Evolutionary conservation across 2,888 invertebrate genomes (phyloP), one percentile per base, ranked within the genome.

Genomic region (Pammene fasciana): DNA sequence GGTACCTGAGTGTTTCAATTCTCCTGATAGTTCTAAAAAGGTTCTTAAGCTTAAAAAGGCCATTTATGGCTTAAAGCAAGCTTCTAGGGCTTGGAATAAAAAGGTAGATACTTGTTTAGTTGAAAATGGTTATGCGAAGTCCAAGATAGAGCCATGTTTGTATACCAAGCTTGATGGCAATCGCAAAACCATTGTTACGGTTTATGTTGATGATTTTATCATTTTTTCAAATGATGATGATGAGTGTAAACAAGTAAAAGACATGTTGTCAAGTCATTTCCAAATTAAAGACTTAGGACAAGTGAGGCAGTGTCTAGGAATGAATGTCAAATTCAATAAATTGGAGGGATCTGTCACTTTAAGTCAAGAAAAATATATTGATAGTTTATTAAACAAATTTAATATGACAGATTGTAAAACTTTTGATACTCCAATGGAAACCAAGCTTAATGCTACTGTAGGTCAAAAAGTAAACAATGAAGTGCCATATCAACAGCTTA

Each of bases 401-500:
- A 11, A 48, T 13, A 61, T 57, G 57, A 41, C 10, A 6, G 11
- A 57, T 41, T 57, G 57, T 57, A 57, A 57, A 57, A 10, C 18
- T 57, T 41, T 41, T 18, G 5, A 18, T 10, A 57, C 57, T 57
- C 57, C 57, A 2, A 57, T 57, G 41, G 57, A 57, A 4, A 16
- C 10, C 9, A 43, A 57, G 14, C 41, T 43, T 3, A 57, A 57
- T 57, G 55, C 36, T 36, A 26, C 6, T 18, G 18, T n/a, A n/a
- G n/a, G n/a, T 11, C 5, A 50, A 50, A 18, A 50, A 10, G 50
- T 18, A 11, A 50, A 67, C 56, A 50, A 43, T 48, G 13, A 72
- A 41, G 26, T 71, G 18, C 71, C 72, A 8, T 74, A 75, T 64
- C 72, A 73, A 45, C 66, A 71, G 18, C 38, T 75, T 13, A 66